phyloP scores from a whole-genome alignment of 2,113 vertebrate genomes.

The Pseudopodoces humilis region DNA sequence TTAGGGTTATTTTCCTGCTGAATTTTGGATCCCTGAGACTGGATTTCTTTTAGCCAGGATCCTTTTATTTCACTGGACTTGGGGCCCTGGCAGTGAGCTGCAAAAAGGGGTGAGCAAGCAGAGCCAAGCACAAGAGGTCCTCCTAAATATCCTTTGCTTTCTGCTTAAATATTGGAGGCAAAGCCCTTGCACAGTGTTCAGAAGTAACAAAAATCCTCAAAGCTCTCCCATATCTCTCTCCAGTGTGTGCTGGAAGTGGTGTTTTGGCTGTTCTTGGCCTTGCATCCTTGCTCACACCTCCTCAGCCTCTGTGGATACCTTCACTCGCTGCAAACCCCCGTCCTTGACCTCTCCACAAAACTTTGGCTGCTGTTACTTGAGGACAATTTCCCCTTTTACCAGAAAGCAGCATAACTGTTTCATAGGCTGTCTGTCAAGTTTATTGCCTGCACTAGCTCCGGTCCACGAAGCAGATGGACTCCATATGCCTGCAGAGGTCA shows the following conservation, averaged over 20 bases:
- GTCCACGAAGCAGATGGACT: no score
- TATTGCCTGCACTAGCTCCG: neutral
- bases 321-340: fast-evolving
- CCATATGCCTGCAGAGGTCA: neutral
- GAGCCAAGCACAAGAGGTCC: neutral
- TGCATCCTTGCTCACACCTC: neutral
- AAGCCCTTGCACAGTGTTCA: neutral
- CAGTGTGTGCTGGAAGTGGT: fast-evolving
- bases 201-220: neutral
- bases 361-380: neutral
- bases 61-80: neutral
- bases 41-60: neutral
- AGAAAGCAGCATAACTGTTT: neutral
- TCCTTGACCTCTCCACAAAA: neutral
- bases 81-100: neutral
- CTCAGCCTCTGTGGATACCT: neutral
- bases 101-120: neutral
- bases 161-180: neutral
- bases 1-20: neutral
- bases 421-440: neutral
- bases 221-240: neutral
- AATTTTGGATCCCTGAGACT: neutral
- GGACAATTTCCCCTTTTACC: neutral
- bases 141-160: neutral
- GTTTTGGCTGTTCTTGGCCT: neutral